Evolutionary conservation across 2,888 invertebrate species (phyloP).

Genomic region (Nephrocerus scutellatus): DNA sequence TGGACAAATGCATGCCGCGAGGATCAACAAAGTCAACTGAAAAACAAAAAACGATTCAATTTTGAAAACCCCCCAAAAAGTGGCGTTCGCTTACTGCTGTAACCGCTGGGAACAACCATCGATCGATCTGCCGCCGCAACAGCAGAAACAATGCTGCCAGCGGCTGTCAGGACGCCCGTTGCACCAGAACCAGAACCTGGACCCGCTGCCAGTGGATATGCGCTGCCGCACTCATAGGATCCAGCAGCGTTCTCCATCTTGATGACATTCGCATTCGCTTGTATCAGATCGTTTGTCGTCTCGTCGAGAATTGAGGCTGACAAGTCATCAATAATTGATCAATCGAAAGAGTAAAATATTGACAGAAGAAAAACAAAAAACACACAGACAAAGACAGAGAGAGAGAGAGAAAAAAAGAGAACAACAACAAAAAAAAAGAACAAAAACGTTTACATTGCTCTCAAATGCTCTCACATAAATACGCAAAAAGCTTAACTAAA

Average conservation of each 20-base stretch:
- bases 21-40: conserved; percentile 47
- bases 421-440: too few species aligned
- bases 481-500: not conserved
- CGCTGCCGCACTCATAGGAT: conserved; percentile 71
- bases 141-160: too few species aligned
- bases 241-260: conserved; percentile 67
- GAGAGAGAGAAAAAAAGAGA: too few species aligned
- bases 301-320: conserved; percentile 93
- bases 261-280: conserved; percentile 58
- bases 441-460: too few species aligned
- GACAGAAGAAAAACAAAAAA: conserved; percentile 1
- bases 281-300: conserved; percentile 61
- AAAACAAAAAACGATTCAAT: conserved; percentile 5
- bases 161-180: too few species aligned
- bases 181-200: conserved; percentile 33
- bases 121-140: conserved; percentile 38
- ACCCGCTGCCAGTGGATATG: conserved; percentile 61
- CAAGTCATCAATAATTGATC: conserved; percentile 30
- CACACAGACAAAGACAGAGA: too few species aligned
- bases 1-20: conserved; percentile 41
- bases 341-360: conserved; percentile 28
- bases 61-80: not conserved
- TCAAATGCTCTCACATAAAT: too few species aligned
- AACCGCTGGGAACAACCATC: conserved; percentile 70
- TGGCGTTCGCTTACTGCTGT: conserved; percentile 60